A percentile compares a stretch with the other conserved stretches of the same genome.
These are phyloP conservation scores for Muscidifurax raptorellus DNA, from an alignment of 1,140 invertebrate genomes.

Conservation along the genomic window DNA sequence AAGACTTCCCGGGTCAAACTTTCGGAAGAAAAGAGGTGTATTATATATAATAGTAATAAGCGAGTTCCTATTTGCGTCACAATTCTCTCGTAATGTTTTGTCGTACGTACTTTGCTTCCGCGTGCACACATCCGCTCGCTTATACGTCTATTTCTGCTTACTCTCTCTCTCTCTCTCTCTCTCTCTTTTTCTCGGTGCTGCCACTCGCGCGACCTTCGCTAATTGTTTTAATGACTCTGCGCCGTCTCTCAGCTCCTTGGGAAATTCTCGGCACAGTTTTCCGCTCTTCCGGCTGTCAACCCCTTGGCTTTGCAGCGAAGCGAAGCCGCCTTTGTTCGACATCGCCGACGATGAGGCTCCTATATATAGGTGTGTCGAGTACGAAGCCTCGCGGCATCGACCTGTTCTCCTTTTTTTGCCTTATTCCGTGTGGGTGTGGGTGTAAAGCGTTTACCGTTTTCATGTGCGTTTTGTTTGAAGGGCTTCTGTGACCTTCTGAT, in stretches of 20 bases:
- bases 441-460: neutral
- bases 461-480: too few relatives aligned
- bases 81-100: neutral
- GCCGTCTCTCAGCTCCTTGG: conserved; percentile 47
- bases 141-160: conserved; percentile 14
- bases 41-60: neutral
- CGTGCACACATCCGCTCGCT: neutral
- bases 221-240: conserved; percentile 71
- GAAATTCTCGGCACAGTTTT: conserved; percentile 49
- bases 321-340: conserved; percentile 26
- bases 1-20: too few relatives aligned
- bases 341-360: neutral
- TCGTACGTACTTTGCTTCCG: conserved; percentile 16
- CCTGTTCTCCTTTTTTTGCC: conserved; percentile 31
- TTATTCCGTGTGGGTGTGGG: neutral
- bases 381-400: conserved; percentile 19
- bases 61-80: too few relatives aligned
- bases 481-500: neutral
- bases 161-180: neutral
- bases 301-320: conserved; percentile 1
- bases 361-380: neutral
- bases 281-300: conserved; percentile 18
- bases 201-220: conserved; percentile 52
- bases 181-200: neutral
- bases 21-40: too few relatives aligned